Conservation (phyloP, 2,888 invertebrate species). For the Cordilura impudica region DNA sequence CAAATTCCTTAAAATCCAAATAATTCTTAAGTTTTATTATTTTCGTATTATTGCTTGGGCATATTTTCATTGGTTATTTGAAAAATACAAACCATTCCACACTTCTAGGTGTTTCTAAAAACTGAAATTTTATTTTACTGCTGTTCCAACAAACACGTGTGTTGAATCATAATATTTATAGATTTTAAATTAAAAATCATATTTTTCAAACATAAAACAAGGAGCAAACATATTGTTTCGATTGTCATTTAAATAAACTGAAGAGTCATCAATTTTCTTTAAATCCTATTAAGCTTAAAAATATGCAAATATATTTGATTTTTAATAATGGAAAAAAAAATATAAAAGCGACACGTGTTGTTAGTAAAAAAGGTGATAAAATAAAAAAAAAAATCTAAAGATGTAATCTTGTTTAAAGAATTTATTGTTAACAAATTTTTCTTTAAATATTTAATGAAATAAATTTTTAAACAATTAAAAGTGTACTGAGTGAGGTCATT, state of each 20-base stretch:
- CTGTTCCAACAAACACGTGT: slow-evolving; percentile 33
- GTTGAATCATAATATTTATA: slow-evolving; percentile 55
- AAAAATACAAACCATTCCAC: background rate
- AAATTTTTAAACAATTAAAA: too few species aligned
- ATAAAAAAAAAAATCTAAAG: slow-evolving; percentile 4
- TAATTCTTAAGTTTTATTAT: too few species aligned
- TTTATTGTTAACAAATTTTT: too few species aligned
- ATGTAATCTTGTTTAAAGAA: too few species aligned
- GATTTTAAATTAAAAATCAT: slow-evolving; percentile 42
- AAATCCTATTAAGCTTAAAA: background rate
- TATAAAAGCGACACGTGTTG: slow-evolving; percentile 33
- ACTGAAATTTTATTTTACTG: background rate
- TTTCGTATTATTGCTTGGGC: too few species aligned
- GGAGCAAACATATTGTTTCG: slow-evolving; percentile 24
- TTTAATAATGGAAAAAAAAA: background rate
- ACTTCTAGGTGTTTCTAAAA: background rate
- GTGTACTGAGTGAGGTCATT: too few species aligned
- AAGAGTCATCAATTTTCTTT: slow-evolving; percentile 46
- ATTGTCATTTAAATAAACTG: slow-evolving; percentile 34
- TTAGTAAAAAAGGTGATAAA: slow-evolving; percentile 7
- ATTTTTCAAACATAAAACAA: background rate
- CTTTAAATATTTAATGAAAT: too few species aligned
- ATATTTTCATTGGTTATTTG: background rate
- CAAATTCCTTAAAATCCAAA: too few species aligned
- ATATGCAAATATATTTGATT: slow-evolving; percentile 15